Conservation (phyloP, 2,797 vertebrate genomes). For the Cuculus canorus region DNA sequence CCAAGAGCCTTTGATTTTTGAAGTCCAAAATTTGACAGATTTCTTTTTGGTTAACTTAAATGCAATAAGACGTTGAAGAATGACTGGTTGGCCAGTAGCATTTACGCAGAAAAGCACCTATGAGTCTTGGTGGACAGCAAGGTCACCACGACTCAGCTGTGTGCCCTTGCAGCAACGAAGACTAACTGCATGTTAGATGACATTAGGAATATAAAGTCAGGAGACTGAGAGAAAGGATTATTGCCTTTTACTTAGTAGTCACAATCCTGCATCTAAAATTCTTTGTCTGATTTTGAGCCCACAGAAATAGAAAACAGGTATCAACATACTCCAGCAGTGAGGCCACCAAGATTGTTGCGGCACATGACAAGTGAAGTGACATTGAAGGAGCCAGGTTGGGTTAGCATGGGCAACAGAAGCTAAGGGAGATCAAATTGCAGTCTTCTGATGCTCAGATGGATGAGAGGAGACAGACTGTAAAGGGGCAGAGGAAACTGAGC, state of each 20-base stretch:
- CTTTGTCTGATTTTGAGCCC: neutral
- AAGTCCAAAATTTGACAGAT: neutral
- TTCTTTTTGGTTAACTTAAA: neutral
- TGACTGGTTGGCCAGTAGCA: neutral
- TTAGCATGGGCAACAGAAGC: neutral
- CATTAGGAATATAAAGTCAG: neutral
- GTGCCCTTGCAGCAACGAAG: neutral
- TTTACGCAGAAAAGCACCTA: neutral
- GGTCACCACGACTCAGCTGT: neutral
- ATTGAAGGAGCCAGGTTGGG: neutral
- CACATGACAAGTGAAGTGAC: neutral
- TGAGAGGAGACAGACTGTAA: too few species aligned
- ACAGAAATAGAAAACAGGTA: neutral
- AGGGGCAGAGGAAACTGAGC: neutral
- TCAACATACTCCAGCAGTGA: neutral
- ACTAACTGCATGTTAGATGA: neutral
- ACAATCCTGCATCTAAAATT: neutral
- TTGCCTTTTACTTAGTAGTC: neutral
- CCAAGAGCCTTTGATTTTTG: neutral
- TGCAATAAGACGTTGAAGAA: neutral
- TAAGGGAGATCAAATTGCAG: neutral
- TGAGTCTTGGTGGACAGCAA: neutral
- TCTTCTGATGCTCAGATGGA: too few species aligned
- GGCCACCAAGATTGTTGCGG: neutral
- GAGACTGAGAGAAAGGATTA: neutral